Percentiles rank a stretch among this genome's conserved stretches.
Conservation (phyloP, 2,888 invertebrate genomes). For the Agrenia bidenticulata region DNA sequence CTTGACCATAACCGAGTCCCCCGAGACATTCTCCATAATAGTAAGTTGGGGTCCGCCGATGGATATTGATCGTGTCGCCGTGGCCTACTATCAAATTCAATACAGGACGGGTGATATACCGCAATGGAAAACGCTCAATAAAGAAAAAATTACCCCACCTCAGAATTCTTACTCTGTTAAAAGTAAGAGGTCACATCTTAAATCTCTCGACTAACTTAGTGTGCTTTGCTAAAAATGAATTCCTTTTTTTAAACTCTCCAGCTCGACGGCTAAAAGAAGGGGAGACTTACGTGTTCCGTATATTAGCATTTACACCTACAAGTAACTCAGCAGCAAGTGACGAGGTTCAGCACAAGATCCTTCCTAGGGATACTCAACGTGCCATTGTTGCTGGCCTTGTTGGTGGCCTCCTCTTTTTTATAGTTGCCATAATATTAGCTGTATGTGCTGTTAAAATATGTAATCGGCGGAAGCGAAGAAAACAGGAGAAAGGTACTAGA, state of each 20-base stretch:
- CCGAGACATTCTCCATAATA: conserved; percentile 80
- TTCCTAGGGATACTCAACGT: conserved; percentile 89
- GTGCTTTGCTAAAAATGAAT: neutral
- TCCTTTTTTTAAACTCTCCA: conserved; percentile 6
- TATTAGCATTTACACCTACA: conserved; percentile 81
- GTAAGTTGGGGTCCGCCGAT: conserved; percentile 79
- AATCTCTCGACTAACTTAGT: neutral
- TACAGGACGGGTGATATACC: conserved; percentile 64
- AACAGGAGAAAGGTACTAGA: conserved; percentile 88
- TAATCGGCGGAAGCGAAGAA: conserved; percentile 93
- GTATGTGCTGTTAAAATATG: conserved; percentile 97
- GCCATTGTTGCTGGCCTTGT: conserved; percentile 95
- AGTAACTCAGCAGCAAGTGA: conserved; percentile 77
- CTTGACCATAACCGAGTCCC: conserved; percentile 82
- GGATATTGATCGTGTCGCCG: conserved; percentile 71
- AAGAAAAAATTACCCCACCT: conserved; percentile 83
- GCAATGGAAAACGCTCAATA: conserved; percentile 83
- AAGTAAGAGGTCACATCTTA: conserved; percentile 36
- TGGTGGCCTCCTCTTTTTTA: conserved; percentile 94
- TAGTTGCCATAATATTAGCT: conserved; percentile 94
- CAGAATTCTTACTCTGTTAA: conserved; percentile 84
- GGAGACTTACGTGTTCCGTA: conserved; percentile 65
- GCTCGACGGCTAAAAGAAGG: conserved; percentile 30
- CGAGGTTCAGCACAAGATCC: conserved; percentile 83
- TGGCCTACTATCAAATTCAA: conserved; percentile 88